phyloP scores from a whole-genome alignment of 2,888 invertebrate genomes.

The Toxonevra muliebris region DNA sequence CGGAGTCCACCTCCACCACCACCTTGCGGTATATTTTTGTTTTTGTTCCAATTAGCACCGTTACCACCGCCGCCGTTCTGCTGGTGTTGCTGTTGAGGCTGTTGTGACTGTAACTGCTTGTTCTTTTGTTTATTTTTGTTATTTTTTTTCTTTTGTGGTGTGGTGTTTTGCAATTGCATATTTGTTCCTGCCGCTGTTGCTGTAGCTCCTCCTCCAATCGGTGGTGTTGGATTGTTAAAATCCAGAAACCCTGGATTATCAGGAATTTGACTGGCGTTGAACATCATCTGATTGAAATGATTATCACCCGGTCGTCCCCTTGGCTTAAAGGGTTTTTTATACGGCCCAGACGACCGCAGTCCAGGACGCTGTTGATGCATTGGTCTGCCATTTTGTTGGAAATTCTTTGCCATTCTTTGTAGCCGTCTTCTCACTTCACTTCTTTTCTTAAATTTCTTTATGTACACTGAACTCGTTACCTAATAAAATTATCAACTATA shows the following conservation, averaged over 20 bases:
- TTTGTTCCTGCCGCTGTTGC: slow-evolving; percentile 20
- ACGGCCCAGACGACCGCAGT: slow-evolving; percentile 45
- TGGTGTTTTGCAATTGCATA: neutral
- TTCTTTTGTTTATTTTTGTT: slow-evolving; percentile 48
- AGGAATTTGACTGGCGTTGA: slow-evolving; percentile 62
- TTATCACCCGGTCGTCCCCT: slow-evolving; percentile 36
- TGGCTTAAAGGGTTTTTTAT: slow-evolving; percentile 49
- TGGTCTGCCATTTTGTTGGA: slow-evolving; percentile 49
- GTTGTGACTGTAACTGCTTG: slow-evolving; percentile 34
- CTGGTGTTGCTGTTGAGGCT: slow-evolving; percentile 11
- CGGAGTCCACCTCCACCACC: slow-evolving; percentile 30
- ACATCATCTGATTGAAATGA: slow-evolving; percentile 51
- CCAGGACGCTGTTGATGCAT: slow-evolving; percentile 44
- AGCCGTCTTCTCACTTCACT: neutral
- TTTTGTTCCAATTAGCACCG: slow-evolving; percentile 37
- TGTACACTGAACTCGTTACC: neutral
- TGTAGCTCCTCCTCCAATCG: slow-evolving; percentile 37
- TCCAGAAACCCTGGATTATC: slow-evolving; percentile 64
- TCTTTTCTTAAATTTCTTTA: neutral
- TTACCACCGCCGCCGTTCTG: slow-evolving; percentile 38
- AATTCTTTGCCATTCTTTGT: slow-evolving; percentile 41
- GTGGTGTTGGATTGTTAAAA: slow-evolving; percentile 57
- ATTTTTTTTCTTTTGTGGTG: slow-evolving; percentile 36
- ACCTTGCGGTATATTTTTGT: slow-evolving; percentile 10
- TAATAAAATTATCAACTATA: neutral